Evolutionary conservation across 2,888 invertebrate genomes (phyloP), one percentile per base, ranked within the genome.

Genomic region (Anaspis maculata): DNA sequence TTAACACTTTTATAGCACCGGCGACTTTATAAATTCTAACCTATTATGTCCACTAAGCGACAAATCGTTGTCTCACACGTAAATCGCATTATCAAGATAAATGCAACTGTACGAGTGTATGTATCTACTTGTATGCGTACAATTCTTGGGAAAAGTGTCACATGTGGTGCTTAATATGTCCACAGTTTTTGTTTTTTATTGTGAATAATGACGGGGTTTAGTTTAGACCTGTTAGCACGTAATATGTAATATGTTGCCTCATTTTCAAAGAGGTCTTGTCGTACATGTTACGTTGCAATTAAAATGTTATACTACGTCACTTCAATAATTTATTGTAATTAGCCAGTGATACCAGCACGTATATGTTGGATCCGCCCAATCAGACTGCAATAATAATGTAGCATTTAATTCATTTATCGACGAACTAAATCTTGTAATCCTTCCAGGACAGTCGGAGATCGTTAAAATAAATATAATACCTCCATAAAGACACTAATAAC

Each of bases 401-500:
- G n/a, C n/a, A n/a, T 7, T 11, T 25, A n/a, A 6, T n/a, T n/a
- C 5, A 25, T 28, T 35, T 37, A 27, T 37, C 28, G 21, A 16
- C 26, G 27, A 12, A 30, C 9, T 33, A 40, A 40, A 40, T 40
- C 39, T 33, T 13, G 27, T 40, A 40, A 40, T 36, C 32, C 32
- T 21, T 28, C 29, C 25, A 29, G 30, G 15, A 27, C 36, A 25
- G 32, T 40, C 39, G 31, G 24, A 28, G 30, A 32, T 38, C 34
- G 23, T 38, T 34, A 38, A 34, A 48, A 46, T 32, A 40, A 44
- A 44, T 40, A 48, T 46, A 46, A 43, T 38, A 32, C 44, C 46
- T 40, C 46, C 46, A 51, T 53, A 53, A 52, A 51, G 48, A 53
- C 53, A 47, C 51, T 54, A 56, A 56, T 56, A 51, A 49, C 46